phyloP scores from a whole-genome alignment of 2,888 invertebrate species.

The Coelogynopora nodosa region DNA sequence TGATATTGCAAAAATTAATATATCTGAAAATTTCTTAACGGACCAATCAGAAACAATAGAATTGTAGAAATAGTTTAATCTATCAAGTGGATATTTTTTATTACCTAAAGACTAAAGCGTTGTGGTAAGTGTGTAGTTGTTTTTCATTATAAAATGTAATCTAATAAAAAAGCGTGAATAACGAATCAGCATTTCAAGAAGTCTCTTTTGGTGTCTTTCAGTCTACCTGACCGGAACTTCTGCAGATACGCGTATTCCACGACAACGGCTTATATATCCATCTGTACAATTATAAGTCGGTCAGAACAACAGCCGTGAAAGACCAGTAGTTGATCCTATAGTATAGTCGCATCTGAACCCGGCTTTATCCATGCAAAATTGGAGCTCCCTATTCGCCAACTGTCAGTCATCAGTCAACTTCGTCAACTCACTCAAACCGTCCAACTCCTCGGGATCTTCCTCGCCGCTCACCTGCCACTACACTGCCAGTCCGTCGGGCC shows the following conservation, averaged over 20 bases:
- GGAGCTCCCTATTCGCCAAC: neutral
- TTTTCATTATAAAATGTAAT: too few relatives aligned
- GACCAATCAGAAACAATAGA: neutral
- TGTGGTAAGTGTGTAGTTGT: too few relatives aligned
- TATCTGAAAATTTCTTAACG: neutral
- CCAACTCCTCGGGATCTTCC: neutral
- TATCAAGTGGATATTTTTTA: neutral
- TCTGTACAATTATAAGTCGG: neutral
- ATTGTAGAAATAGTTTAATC: neutral
- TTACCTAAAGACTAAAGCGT: too few relatives aligned
- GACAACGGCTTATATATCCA: neutral
- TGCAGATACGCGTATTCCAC: neutral
- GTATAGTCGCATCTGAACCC: too few relatives aligned
- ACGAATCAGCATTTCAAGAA: too few relatives aligned
- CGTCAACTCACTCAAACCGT: neutral
- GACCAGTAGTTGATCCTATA: neutral
- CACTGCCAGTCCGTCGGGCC: neutral
- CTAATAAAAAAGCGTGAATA: too few relatives aligned
- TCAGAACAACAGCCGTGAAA: neutral
- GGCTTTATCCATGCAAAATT: conserved; percentile 3
- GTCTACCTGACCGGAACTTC: neutral
- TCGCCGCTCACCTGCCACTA: neutral
- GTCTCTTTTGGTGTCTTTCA: neutral
- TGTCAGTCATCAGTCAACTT: neutral
- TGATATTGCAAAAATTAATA: too few relatives aligned